These are phyloP conservation scores for Chrysocyon brachyurus DNA, from an alignment of 2,797 vertebrate genomes.

Conservation along the genomic window DNA sequence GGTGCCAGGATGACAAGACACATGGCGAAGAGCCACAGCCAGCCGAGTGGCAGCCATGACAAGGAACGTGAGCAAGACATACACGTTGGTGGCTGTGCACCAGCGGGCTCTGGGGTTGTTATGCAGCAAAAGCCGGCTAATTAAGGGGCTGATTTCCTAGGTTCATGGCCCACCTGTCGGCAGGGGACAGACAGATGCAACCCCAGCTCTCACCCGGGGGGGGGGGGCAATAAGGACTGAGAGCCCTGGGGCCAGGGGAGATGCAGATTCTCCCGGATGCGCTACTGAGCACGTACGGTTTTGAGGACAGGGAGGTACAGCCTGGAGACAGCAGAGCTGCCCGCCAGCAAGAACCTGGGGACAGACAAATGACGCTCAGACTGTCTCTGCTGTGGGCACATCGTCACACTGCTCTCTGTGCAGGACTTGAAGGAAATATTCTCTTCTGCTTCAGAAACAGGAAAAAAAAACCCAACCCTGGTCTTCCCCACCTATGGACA, in stretches of 20 bases:
- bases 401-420: background rate
- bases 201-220: background rate
- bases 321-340: background rate
- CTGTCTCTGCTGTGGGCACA: rapidly evolving
- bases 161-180: background rate
- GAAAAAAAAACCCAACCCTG: background rate
- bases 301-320: background rate
- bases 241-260: background rate
- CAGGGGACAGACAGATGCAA: background rate
- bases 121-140: background rate
- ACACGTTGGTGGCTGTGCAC: background rate
- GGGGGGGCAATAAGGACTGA: background rate
- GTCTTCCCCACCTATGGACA: background rate
- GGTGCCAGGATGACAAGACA: background rate
- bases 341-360: rapidly evolving
- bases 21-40: background rate
- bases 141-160: background rate
- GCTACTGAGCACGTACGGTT: background rate
- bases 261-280: background rate
- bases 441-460: background rate
- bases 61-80: background rate
- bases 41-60: background rate
- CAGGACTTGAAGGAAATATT: background rate
- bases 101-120: too few relatives aligned
- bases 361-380: background rate